Percentiles rank a stretch among this genome's conserved stretches.
These are phyloP conservation scores for Hemistola chrysoprasaria DNA, from an alignment of 2,888 invertebrate genomes.

Conservation along the genomic window DNA sequence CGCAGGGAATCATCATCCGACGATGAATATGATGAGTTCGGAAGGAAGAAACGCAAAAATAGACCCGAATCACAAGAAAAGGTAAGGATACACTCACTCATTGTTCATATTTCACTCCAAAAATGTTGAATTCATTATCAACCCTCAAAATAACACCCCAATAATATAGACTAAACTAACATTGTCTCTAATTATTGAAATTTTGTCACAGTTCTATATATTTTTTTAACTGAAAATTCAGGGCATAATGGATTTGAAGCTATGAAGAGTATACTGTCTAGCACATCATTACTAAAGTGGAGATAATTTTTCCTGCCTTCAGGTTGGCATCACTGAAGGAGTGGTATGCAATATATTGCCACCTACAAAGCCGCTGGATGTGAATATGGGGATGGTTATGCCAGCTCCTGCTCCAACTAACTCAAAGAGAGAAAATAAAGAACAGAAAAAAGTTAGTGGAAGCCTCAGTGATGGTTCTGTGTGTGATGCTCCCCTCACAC, in stretches of 20 bases:
- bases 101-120: background rate
- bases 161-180: constrained; percentile 10
- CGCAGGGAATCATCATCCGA: constrained; percentile 92
- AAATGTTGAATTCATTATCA: too few relatives aligned
- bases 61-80: constrained; percentile 47
- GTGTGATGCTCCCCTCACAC: constrained; percentile 56
- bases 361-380: constrained; percentile 70
- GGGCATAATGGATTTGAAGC: constrained; percentile 73
- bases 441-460: constrained; percentile 49
- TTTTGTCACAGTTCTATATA: constrained; percentile 32
- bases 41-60: constrained; percentile 82
- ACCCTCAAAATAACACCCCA: too few relatives aligned
- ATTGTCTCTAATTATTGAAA: constrained; percentile 14
- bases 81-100: constrained; percentile 34
- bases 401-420: constrained; percentile 52
- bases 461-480: constrained; percentile 72
- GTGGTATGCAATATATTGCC: constrained; percentile 76
- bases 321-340: constrained; percentile 82
- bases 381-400: constrained; percentile 56
- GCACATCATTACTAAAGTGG: constrained; percentile 80
- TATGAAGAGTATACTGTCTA: constrained; percentile 72
- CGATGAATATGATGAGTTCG: constrained; percentile 98
- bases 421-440: constrained; percentile 40
- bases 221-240: constrained; percentile 53
- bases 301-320: constrained; percentile 83